Evolutionary conservation across 2,888 invertebrate species (phyloP).

Genomic region (Xanthorhoe designata): DNA sequence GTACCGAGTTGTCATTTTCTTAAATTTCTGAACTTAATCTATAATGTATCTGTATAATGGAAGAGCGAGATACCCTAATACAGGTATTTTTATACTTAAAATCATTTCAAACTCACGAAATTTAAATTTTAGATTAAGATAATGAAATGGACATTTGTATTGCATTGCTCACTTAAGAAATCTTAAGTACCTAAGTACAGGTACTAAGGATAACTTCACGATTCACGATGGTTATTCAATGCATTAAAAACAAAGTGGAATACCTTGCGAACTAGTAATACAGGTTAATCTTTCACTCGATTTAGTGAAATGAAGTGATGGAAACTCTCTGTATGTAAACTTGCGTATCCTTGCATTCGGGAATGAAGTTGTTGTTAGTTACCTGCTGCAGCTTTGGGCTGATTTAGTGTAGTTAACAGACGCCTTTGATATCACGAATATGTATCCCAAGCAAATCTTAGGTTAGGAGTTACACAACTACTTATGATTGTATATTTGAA

Average conservation of each 20-base stretch:
- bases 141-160: too few species aligned
- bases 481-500: too few species aligned
- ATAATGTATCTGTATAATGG: too few species aligned
- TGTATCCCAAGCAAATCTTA: background rate
- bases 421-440: constrained; percentile 8
- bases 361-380: constrained; percentile 68
- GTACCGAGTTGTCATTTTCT: too few species aligned
- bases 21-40: too few species aligned
- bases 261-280: background rate
- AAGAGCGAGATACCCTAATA: too few species aligned
- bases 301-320: constrained; percentile 17
- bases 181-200: background rate
- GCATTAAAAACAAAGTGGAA: background rate
- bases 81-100: too few species aligned
- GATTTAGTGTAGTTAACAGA: constrained; percentile 58
- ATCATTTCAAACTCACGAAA: too few species aligned
- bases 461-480: background rate
- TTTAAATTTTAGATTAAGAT: too few species aligned
- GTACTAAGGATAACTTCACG: too few species aligned
- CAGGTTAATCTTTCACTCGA: constrained; percentile 3
- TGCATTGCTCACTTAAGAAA: background rate
- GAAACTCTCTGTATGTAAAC: constrained; percentile 47
- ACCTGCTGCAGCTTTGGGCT: constrained; percentile 58
- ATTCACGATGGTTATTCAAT: too few species aligned
- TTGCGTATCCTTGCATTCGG: constrained; percentile 51